phyloP scores from a whole-genome alignment of 1,140 invertebrate species.

The Ips nitidus region DNA sequence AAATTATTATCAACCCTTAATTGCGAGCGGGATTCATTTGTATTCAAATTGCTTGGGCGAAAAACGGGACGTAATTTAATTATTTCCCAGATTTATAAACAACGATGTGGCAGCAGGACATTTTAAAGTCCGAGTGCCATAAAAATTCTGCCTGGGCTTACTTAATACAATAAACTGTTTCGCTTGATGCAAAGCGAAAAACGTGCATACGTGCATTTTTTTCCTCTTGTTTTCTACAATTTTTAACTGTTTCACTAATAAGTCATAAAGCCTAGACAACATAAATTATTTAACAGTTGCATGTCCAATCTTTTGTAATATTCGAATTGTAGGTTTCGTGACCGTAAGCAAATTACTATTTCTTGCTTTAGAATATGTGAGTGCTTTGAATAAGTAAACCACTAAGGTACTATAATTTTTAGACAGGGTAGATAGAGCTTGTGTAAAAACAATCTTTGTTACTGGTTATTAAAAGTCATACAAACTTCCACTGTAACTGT shows the following conservation, averaged over 20 bases:
- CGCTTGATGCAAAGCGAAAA: not conserved
- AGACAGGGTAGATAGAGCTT: too few relatives aligned
- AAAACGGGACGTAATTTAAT: slow-evolving; percentile 1
- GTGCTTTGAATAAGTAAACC: not conserved
- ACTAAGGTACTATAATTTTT: not conserved
- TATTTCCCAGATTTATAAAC: slow-evolving; percentile 2
- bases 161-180: slow-evolving; percentile 1
- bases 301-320: slow-evolving; percentile 3
- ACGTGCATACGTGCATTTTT: too few relatives aligned
- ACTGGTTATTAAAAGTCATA: too few relatives aligned
- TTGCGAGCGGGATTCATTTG: not conserved
- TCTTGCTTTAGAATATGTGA: not conserved
- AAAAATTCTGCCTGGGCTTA: not conserved
- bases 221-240: too few relatives aligned
- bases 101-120: not conserved
- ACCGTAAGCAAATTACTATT: not conserved
- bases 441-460: too few relatives aligned
- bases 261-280: too few relatives aligned
- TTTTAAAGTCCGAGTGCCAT: not conserved
- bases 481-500: too few relatives aligned
- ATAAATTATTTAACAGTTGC: not conserved
- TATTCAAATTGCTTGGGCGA: not conserved
- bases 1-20: not conserved
- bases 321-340: not conserved
- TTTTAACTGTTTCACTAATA: too few relatives aligned